phyloP scores from a whole-genome alignment of 1,140 invertebrate species.

The Trialeurodes vaporariorum region DNA sequence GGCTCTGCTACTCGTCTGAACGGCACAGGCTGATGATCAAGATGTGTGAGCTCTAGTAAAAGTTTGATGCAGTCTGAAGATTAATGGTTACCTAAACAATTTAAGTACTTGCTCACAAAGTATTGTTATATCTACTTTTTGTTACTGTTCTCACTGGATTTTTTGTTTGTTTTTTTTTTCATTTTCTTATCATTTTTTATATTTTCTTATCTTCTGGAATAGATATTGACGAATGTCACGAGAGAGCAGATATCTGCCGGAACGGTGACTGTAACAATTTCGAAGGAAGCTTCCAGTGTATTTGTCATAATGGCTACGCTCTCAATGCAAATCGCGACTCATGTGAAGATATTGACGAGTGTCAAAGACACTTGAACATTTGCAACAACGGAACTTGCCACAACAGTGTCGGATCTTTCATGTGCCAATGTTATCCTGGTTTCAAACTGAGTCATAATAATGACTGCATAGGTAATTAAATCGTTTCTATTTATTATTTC shows the following conservation, averaged over 20 bases:
- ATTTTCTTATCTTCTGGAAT: not conserved
- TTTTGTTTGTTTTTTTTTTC: not conserved
- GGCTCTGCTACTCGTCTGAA: too few relatives aligned
- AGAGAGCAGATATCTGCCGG: constrained; percentile 50
- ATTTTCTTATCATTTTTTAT: not conserved
- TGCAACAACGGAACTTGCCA: constrained; percentile 76
- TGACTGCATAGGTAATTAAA: constrained; percentile 65
- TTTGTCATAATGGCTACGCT: constrained; percentile 44
- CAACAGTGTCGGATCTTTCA: constrained; percentile 60
- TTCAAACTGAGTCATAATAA: constrained; percentile 74
- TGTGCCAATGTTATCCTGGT: constrained; percentile 65
- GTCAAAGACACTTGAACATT: constrained; percentile 50
- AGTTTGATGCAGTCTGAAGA: too few relatives aligned
- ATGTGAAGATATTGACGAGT: constrained; percentile 69
- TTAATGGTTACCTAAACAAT: too few relatives aligned
- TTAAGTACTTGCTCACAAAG: too few relatives aligned
- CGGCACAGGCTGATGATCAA: too few relatives aligned
- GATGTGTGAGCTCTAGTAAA: too few relatives aligned
- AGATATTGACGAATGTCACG: constrained; percentile 63
- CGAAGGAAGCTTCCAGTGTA: constrained; percentile 57
- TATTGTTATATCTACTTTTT: too few relatives aligned
- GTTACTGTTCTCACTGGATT: too few relatives aligned
- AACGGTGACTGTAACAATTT: constrained; percentile 59
- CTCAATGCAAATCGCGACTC: constrained; percentile 44
- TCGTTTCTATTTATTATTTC: too few relatives aligned